phyloP scores from a whole-genome alignment of 2,113 vertebrate species.

The Meriones unguiculatus region DNA sequence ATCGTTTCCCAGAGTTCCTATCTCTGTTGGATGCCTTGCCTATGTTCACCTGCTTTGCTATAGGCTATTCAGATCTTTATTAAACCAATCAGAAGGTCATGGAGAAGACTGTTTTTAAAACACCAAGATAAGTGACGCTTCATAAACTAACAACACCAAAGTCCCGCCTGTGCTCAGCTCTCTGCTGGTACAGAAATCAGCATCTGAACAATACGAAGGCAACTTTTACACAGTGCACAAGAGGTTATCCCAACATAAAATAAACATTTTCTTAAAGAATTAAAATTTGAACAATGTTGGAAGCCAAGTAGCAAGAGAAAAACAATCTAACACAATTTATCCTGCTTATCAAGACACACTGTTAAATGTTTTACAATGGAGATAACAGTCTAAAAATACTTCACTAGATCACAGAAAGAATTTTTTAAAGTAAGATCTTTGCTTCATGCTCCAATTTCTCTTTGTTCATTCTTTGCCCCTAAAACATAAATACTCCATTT shows the following conservation, averaged over 20 bases:
- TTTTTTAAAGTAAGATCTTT: neutral
- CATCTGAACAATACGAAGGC: too few relatives aligned
- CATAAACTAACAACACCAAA: too few relatives aligned
- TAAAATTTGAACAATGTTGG: constrained; percentile 6
- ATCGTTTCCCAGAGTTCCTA: too few relatives aligned
- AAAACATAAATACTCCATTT: neutral
- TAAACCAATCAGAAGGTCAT: too few relatives aligned
- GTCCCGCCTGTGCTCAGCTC: too few relatives aligned
- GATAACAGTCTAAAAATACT: neutral
- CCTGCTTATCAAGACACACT: neutral
- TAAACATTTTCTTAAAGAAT: neutral
- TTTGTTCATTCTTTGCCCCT: neutral
- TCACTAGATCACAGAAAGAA: neutral
- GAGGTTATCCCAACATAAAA: neutral
- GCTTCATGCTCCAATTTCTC: neutral
- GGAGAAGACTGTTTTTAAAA: too few relatives aligned
- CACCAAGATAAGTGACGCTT: too few relatives aligned
- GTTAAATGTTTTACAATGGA: neutral
- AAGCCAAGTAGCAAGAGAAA: constrained; percentile 11
- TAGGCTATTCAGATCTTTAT: too few relatives aligned
- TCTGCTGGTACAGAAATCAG: too few relatives aligned
- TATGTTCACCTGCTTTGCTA: too few relatives aligned
- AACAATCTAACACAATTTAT: neutral
- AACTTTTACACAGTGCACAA: too few relatives aligned
- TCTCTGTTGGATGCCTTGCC: too few relatives aligned